phyloP scores from a whole-genome alignment of 1,140 invertebrate species.

The Aphelinus atriplicis region DNA sequence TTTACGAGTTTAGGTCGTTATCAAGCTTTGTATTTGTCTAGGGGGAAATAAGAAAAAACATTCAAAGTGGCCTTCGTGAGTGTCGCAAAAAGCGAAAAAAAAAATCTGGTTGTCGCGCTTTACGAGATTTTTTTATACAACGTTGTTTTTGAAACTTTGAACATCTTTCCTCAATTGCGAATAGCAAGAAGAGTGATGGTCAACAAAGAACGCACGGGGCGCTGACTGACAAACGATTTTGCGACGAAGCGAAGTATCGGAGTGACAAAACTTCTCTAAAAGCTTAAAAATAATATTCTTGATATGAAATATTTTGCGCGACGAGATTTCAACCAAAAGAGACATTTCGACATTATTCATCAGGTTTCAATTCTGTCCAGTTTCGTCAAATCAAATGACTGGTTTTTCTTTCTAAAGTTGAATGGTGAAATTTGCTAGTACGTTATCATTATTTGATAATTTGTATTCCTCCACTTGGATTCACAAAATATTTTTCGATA shows the following conservation, averaged over 20 bases:
- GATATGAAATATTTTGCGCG: slow-evolving; percentile 65
- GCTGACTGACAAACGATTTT: slow-evolving; percentile 29
- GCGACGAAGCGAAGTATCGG: slow-evolving; percentile 18
- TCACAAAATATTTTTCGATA: not conserved
- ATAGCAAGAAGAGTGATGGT: slow-evolving; percentile 30
- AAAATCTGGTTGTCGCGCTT: slow-evolving; percentile 42
- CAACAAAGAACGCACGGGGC: slow-evolving; percentile 18
- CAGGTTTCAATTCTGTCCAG: not conserved
- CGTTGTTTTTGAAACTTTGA: slow-evolving; percentile 19
- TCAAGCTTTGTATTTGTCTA: slow-evolving; percentile 54
- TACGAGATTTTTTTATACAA: slow-evolving; percentile 47
- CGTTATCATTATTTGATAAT: not conserved
- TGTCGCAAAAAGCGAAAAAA: slow-evolving; percentile 53
- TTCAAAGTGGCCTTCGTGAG: slow-evolving; percentile 63
- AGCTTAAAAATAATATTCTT: slow-evolving; percentile 63
- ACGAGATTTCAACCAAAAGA: slow-evolving; percentile 49
- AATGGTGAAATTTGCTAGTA: not conserved
- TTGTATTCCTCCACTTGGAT: not conserved
- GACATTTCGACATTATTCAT: slow-evolving; percentile 17
- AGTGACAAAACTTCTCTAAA: slow-evolving; percentile 28
- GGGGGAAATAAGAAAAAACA: slow-evolving; percentile 55
- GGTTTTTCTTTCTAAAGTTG: not conserved
- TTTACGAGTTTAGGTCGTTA: slow-evolving; percentile 45
- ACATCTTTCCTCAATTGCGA: slow-evolving; percentile 29
- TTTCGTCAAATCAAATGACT: not conserved